These are phyloP conservation scores for Bombus confusus DNA, from an alignment of 1,140 invertebrate genomes.

Conservation along the genomic window DNA sequence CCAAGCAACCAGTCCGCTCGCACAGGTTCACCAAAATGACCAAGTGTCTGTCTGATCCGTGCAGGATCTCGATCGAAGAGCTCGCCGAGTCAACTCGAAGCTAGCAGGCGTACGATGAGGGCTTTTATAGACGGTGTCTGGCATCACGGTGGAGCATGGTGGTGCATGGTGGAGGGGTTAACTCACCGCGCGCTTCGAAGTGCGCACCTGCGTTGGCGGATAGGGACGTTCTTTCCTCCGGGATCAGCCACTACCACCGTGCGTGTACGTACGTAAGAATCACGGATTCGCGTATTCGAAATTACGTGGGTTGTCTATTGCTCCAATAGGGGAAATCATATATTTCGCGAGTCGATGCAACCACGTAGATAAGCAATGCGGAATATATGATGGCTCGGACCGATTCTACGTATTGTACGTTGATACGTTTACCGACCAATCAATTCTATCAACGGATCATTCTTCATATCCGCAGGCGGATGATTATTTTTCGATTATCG, in stretches of 20 bases:
- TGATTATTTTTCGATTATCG: no score
- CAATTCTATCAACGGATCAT: no score
- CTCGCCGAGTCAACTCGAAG: slow-evolving; percentile 54
- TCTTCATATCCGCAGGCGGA: no score
- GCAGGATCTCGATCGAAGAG: slow-evolving; percentile 51
- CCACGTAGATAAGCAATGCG: not conserved
- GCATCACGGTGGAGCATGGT: slow-evolving; percentile 15
- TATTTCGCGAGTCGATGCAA: not conserved
- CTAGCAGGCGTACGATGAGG: slow-evolving; percentile 9
- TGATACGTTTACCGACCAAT: no score
- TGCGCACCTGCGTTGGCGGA: slow-evolving; percentile 61
- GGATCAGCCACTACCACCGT: not conserved
- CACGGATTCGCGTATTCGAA: not conserved
- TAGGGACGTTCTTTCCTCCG: not conserved
- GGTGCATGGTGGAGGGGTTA: slow-evolving; percentile 45
- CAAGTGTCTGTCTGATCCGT: not conserved
- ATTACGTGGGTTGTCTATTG: not conserved
- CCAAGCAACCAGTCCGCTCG: not conserved
- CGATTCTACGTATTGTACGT: no score
- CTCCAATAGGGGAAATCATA: not conserved
- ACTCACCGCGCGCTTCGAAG: slow-evolving; percentile 37
- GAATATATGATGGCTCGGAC: fast-evolving
- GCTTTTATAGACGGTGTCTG: slow-evolving; percentile 59
- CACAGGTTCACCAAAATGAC: slow-evolving; percentile 29
- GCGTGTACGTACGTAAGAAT: not conserved